Base-by-base conservation (phyloP, 2,113 vertebrate species). In the Hipposideros armiger region DNA sequence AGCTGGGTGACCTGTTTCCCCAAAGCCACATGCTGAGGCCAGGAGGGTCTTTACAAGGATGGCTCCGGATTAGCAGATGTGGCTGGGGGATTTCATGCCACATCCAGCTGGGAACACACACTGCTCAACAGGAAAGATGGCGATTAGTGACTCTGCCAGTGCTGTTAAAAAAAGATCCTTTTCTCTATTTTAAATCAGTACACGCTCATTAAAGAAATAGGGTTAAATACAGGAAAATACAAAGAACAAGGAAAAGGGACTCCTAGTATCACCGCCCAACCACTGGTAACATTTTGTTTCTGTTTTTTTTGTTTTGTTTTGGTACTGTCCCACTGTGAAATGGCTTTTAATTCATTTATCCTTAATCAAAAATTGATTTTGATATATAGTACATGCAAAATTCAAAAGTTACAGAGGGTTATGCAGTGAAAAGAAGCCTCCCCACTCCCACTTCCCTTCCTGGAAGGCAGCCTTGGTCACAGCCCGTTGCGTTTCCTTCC, bases 331-430 rank as follows among this genome's bases (percentile, higher is more conserved):
- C 36, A 32, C 95, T 74, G 62, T 67, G 76, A 95, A 85, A 85
- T 76, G 74, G 84, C 94, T 96, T 96, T 95, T 91, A 95, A 96
- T 94, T 94, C 88, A 93, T 97, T 85, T 96, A 54, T 96, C 91
- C 95, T 84, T 95, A 52, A 96, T 96, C 87, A 94, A 60, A 97
- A 97, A 90, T 96, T 95, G 76, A 94, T 89, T 88, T 40, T 70
- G 95, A 88, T 95, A 64, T 82, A 92, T 11, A 66, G 64, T 66
- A 60, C 50, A 89, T 88, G 81, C 72, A 89, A 78, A 96, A 97
- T 94, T 78, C 87, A 91, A 66, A 95, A 58, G 67, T 93, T 85
- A 87, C 80, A 67, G 86, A 91, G 85, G 94, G 83, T 88, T 94
- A 24, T 67, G 47, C 76, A 36, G 70, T 70, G 83, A 90, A 92